Base-by-base conservation (phyloP, 2,113 vertebrate species). In the Pyxicephalus adspersus region DNA sequence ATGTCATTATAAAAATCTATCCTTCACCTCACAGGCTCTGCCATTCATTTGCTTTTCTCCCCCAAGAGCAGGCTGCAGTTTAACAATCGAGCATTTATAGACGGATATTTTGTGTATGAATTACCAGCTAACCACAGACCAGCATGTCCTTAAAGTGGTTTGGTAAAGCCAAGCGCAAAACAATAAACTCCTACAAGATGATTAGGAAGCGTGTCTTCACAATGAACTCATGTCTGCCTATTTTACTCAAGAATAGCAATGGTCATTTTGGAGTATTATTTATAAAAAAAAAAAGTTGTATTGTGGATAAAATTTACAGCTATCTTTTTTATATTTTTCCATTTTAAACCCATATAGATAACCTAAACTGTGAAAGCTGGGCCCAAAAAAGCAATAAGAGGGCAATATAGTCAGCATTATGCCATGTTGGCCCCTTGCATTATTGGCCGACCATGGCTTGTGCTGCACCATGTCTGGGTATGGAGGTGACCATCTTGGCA, bases 131-230 rank as follows among this genome's bases (percentile, higher is more conserved):
- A 64, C 58, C 75, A 77, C 61, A 77, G 25, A 63, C 57, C 73
- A 26, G 57, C 22, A 45, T 50, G 55, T 75, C 73, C 73, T 75
- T 75, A 75, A 75, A 75, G 88, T 84, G 82, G 38, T 45, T 84
- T 83, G 84, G 87, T 89, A 86, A 88, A 87, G 86, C 84, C 34
- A 80, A 88, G 86, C 89, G 90, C 86, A 89, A 87, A 90, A 83
- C 68, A 85, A 20, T 81, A 77, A 84, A 73, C n/a, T 83, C 81
- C 84, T 6, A 52, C 85, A 80, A 85, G 83, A 87, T 86, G 83
- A 87, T 80, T 72, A 70, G 61, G 8, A 19, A 77, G 64, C 77
- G 83, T 89, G 84, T 77, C 63, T 87, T 13, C 80, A 57, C 76
- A 83, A 83, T 88, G 85, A 88, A 85, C 84, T 87, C 83, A 85